phyloP scores from a whole-genome alignment of 2,113 vertebrate species.

The Actinemys pallida region DNA sequence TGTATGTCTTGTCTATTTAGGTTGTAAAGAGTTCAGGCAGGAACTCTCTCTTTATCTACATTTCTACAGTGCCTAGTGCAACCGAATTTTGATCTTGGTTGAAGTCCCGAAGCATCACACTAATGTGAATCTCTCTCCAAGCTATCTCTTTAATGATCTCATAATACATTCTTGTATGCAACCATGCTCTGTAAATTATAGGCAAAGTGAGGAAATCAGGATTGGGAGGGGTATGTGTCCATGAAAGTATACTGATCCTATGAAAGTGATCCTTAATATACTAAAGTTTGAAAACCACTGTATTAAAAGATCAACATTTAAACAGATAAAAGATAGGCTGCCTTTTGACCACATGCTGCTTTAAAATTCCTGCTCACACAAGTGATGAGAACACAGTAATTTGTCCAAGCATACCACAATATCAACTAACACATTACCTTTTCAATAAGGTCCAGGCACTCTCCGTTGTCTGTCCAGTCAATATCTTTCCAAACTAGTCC shows the following conservation, averaged over 20 bases:
- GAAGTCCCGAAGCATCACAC: neutral
- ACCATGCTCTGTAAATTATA: neutral
- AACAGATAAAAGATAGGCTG: neutral
- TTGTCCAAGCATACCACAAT: neutral
- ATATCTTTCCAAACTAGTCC: conserved; percentile 95
- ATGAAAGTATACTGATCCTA: neutral
- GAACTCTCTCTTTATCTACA: neutral
- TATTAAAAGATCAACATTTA: neutral
- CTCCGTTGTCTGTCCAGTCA: conserved; percentile 97
- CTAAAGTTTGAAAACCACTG: fast-evolving
- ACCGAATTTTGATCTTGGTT: neutral
- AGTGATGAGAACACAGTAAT: neutral
- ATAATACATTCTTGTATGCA: neutral
- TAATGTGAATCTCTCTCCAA: neutral
- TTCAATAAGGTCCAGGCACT: conserved; percentile 97
- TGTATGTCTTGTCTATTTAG: neutral
- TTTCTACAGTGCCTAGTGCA: neutral
- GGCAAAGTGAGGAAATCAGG: neutral
- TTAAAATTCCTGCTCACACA: neutral
- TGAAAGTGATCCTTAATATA: neutral
- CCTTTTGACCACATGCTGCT: neutral
- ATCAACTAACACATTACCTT: conserved; percentile 83
- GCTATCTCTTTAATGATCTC: neutral
- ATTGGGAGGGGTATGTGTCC: neutral
- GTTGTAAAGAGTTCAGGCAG: neutral